Evolutionary conservation across 2,113 vertebrate genomes (phyloP).

Genomic region (Tympanuchus pallidicinctus): DNA sequence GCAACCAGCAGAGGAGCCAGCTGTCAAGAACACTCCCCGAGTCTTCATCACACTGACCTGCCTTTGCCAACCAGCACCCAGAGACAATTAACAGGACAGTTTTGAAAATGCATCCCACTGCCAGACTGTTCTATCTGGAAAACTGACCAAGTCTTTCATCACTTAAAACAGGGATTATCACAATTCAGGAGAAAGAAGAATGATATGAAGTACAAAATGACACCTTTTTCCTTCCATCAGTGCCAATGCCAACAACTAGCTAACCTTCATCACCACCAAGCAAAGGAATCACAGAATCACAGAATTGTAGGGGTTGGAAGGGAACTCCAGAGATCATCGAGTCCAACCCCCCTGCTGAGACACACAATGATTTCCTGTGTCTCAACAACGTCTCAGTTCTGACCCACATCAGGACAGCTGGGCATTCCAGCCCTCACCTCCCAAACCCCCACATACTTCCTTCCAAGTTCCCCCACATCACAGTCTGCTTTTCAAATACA

Average conservation of each 20-base stretch:
- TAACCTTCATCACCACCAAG: not conserved
- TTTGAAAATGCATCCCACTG: not conserved
- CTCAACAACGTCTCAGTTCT: not conserved
- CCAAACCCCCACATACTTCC: accelerated
- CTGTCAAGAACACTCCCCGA: not conserved
- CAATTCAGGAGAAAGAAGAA: not conserved
- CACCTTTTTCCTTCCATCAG: not conserved
- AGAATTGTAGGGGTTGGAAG: too few relatives aligned
- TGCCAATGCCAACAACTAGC: not conserved
- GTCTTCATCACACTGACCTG: not conserved
- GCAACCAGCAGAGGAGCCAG: not conserved
- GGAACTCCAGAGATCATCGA: too few relatives aligned
- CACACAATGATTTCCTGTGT: accelerated
- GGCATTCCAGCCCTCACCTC: accelerated
- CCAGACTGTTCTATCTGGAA: not conserved
- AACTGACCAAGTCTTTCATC: not conserved
- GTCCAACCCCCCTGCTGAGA: not conserved
- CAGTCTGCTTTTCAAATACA: not conserved
- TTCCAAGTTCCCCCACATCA: not conserved
- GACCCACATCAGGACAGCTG: not conserved
- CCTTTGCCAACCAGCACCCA: not conserved
- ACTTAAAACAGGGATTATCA: not conserved
- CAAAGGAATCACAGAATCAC: not conserved
- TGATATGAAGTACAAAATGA: not conserved
- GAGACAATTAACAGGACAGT: not conserved